A percentile compares a stretch with the other conserved stretches of the same genome.
Conservation (phyloP, 2,888 invertebrate genomes). For the Electrophaes corylata region DNA sequence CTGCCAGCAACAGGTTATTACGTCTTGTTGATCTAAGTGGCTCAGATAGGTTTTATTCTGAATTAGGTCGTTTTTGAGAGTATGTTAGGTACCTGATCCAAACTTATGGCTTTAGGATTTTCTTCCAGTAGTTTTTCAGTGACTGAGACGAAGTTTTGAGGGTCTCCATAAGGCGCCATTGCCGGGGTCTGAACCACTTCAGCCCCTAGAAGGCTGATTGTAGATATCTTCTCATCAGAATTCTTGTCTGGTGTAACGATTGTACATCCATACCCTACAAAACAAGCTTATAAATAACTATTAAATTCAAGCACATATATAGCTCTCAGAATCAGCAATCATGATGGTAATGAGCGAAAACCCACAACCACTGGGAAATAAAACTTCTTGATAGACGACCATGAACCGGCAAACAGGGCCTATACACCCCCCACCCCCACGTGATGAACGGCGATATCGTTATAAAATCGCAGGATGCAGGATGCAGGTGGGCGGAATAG, state of each 20-base stretch:
- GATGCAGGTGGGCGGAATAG: too few relatives aligned
- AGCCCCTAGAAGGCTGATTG: slow-evolving; percentile 93
- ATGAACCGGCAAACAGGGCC: too few relatives aligned
- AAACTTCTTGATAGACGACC: too few relatives aligned
- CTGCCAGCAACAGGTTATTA: background rate
- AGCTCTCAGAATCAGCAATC: too few relatives aligned
- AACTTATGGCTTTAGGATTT: slow-evolving; percentile 89
- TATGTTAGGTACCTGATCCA: slow-evolving; percentile 91
- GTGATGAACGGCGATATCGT: too few relatives aligned
- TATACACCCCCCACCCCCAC: too few relatives aligned
- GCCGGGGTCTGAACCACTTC: slow-evolving; percentile 93
- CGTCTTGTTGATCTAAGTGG: background rate
- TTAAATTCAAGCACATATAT: too few relatives aligned
- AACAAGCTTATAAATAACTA: background rate
- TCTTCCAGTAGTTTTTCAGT: slow-evolving; percentile 90
- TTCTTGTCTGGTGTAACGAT: slow-evolving; percentile 99
- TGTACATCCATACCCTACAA: slow-evolving; percentile 91
- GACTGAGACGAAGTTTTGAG: slow-evolving; percentile 93
- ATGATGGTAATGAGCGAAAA: too few relatives aligned
- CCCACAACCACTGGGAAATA: too few relatives aligned
- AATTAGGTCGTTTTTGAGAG: background rate
- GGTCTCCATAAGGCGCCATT: slow-evolving; percentile 57
- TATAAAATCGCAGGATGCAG: too few relatives aligned
- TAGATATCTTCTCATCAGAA: slow-evolving; percentile 97
- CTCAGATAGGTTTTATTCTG: too few relatives aligned